These are phyloP conservation scores for Opisthocomus hoazin DNA, from an alignment of 2,113 vertebrate species.

Conservation along the genomic window DNA sequence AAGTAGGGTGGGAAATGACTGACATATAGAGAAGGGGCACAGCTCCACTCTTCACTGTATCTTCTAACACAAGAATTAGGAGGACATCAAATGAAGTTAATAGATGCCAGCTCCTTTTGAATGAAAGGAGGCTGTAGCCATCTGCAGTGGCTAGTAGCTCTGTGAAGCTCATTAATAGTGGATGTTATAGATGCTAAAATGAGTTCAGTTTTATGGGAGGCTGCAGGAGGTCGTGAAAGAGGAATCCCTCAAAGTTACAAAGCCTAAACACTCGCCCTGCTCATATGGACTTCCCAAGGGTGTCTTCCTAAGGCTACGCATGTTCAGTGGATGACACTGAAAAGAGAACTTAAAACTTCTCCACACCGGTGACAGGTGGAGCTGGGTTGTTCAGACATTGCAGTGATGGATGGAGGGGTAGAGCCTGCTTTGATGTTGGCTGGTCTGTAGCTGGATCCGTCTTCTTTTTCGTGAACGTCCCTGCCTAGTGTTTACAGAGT, in stretches of 20 bases:
- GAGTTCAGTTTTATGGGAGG: neutral
- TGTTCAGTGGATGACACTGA: neutral
- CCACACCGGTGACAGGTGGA: neutral
- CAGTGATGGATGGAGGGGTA: neutral
- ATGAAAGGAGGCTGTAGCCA: neutral
- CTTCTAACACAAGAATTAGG: neutral
- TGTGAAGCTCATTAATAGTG: neutral
- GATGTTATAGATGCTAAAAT: neutral
- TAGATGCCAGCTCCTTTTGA: neutral
- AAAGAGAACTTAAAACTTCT: neutral
- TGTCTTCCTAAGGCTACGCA: neutral
- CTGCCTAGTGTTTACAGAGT: neutral
- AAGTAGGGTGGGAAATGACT: neutral
- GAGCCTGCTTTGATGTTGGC: neutral
- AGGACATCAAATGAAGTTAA: neutral
- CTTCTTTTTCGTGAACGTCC: neutral
- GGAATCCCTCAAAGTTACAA: neutral
- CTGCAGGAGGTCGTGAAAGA: neutral
- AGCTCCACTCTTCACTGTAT: neutral
- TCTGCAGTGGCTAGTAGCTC: neutral
- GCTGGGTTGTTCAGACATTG: neutral
- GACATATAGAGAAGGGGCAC: neutral
- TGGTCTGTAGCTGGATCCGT: neutral
- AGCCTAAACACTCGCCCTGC: neutral
- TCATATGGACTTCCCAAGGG: neutral